Evolutionary conservation across 1,140 invertebrate species (phyloP).

Genomic region (Rhyacophila brunnea): DNA sequence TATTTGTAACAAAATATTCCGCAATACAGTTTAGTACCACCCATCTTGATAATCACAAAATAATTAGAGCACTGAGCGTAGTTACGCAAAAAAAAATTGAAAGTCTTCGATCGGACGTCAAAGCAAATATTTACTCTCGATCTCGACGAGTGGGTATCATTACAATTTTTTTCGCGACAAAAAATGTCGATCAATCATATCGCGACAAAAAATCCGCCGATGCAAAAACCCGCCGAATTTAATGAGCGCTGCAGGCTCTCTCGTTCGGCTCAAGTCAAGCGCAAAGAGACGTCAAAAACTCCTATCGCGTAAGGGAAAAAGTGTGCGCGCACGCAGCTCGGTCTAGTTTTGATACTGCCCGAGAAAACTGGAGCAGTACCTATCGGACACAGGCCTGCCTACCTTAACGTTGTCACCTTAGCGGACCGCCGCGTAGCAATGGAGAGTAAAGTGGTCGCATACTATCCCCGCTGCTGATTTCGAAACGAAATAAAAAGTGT

Average conservation of each 20-base stretch:
- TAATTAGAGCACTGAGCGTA: not conserved
- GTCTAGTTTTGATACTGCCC: not conserved
- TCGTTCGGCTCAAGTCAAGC: not conserved
- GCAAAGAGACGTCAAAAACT: slow-evolving; percentile 5
- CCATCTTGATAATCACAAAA: not conserved
- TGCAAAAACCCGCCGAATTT: not conserved
- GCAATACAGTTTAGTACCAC: too few relatives aligned
- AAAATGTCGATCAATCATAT: slow-evolving; percentile 7
- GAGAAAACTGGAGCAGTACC: slow-evolving; percentile 17
- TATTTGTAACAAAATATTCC: too few relatives aligned
- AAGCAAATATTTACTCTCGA: slow-evolving; percentile 25
- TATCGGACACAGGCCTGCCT: not conserved
- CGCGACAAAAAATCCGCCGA: not conserved
- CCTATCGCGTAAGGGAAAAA: slow-evolving; percentile 5
- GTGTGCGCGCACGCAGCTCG: not conserved
- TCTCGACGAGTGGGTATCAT: slow-evolving; percentile 9
- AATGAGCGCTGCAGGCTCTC: not conserved
- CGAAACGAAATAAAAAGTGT: slow-evolving; percentile 33
- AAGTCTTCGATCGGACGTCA: slow-evolving; percentile 8
- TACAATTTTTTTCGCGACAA: not conserved
- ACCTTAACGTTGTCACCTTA: slow-evolving; percentile 28
- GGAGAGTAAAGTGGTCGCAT: slow-evolving; percentile 5
- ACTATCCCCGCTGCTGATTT: slow-evolving; percentile 15
- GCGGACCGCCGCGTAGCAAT: slow-evolving; percentile 21
- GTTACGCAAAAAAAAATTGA: slow-evolving; percentile 15